phyloP scores from a whole-genome alignment of 53 echinoderm and acorn worm species.

The Echinarachnius parma region DNA sequence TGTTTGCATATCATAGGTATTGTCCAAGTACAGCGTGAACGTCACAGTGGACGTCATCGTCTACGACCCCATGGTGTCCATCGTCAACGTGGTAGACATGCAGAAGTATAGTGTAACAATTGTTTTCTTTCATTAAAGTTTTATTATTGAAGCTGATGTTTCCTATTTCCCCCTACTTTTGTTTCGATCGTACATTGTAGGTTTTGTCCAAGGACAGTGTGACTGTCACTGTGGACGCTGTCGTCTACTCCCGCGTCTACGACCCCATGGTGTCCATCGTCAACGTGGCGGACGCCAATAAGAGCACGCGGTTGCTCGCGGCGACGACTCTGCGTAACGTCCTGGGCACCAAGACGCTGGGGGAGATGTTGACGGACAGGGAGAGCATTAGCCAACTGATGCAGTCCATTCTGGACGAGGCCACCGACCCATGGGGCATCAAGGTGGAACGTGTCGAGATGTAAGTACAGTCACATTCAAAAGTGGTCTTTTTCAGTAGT shows the following conservation, averaged over 20 bases:
- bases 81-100: too few species aligned
- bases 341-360: slow-evolving; percentile 88
- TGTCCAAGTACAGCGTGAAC: slow-evolving; percentile 85
- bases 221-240: slow-evolving; percentile 80
- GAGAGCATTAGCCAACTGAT: slow-evolving; percentile 86
- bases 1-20: too few species aligned
- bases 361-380: slow-evolving; percentile 86
- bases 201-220: slow-evolving; percentile 86
- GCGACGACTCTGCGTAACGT: slow-evolving; percentile 83
- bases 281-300: slow-evolving; percentile 76
- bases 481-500: too few species aligned
- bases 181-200: slow-evolving; percentile 10
- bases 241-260: slow-evolving; percentile 76
- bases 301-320: slow-evolving; percentile 69
- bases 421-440: slow-evolving; percentile 97
- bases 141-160: too few species aligned
- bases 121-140: too few species aligned
- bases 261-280: slow-evolving; percentile 66
- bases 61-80: too few species aligned
- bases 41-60: slow-evolving; percentile 83
- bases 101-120: slow-evolving; percentile 58
- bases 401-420: slow-evolving; percentile 89
- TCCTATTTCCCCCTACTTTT: too few species aligned
- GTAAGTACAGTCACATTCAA: too few species aligned
- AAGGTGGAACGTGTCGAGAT: slow-evolving; percentile 95